Evolutionary conservation across 2,113 vertebrate species (phyloP), one percentile per base, ranked within the genome.

Genomic region (Tapirus terrestris): DNA sequence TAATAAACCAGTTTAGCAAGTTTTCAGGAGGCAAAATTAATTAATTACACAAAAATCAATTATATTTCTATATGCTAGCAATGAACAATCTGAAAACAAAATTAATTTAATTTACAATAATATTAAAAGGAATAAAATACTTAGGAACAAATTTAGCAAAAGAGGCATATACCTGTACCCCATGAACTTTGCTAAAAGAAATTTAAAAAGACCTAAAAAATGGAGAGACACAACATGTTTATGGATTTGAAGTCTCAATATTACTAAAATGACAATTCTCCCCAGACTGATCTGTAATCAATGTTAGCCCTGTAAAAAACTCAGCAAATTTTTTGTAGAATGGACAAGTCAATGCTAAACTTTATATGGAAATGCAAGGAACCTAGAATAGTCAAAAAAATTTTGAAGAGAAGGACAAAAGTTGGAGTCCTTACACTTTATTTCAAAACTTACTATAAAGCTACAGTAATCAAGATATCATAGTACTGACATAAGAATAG

Each of bases 31-130:
- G 53, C 12, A 85, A 68, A 61, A 45, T 20, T 4, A 58, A 61
- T 7, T 39, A 39, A 39, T 39, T 39, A 48, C 9, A 68, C 23
- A 86, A 81, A 79, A 84, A 80, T 20, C 25, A 39, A 61, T 81
- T 16, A 14, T 39, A 67, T 90, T 68, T 81, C 17, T 90, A 73
- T 77, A 61, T 14, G 36, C 56, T 65, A 95, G 56, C 36, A 79
- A 72, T 77, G 31, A 92, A 82, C 23, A 82, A 61, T 72, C 36
- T 79, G 31, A 73, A 95, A 95, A 84, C 43, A 77, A 94, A 92
- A 82, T 75, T 48, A 85, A 29, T 63, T 60, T 21, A 2, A 45
- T 48, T 72, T n/a, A 79, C 8, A 33, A 48, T 29, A 58, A 31
- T 67, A 77, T 80, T 36, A 86, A 61, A 68, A 65, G 80, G 48